phyloP scores from a whole-genome alignment of 2,797 vertebrate genomes.

The Parauchenoglanis ngamensis region DNA sequence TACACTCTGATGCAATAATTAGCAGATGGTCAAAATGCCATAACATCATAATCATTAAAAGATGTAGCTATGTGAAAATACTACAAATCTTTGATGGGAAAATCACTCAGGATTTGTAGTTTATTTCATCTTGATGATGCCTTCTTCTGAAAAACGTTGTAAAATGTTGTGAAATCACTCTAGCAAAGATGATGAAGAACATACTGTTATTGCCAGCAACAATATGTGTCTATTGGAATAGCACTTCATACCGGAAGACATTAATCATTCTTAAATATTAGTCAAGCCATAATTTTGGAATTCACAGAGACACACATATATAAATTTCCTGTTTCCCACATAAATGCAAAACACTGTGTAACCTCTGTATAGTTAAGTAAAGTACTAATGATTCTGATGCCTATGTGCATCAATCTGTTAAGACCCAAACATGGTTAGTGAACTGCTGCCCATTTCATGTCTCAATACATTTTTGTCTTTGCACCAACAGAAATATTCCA shows the following conservation, averaged over 20 bases:
- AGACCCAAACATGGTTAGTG: too few relatives aligned
- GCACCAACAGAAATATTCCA: too few relatives aligned
- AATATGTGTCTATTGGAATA: background rate
- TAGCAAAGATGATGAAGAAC: background rate
- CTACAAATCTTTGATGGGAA: background rate
- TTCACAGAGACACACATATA: background rate
- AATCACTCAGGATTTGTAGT: background rate
- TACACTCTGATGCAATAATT: background rate
- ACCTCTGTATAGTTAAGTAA: background rate
- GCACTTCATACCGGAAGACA: background rate
- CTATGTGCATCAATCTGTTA: background rate
- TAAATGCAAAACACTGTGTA: background rate
- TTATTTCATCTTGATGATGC: background rate
- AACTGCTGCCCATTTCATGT: too few relatives aligned
- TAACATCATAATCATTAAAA: background rate
- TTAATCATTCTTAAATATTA: conserved; percentile 24
- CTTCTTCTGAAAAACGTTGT: background rate
- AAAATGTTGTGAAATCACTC: background rate
- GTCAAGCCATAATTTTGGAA: background rate
- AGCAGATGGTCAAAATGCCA: background rate
- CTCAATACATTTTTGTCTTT: too few relatives aligned
- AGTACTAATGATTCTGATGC: background rate
- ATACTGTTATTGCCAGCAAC: background rate
- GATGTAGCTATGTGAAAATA: background rate
- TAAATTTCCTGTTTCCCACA: background rate